Evolutionary conservation across 2,888 invertebrate genomes (phyloP), one percentile per base, ranked within the genome.

Genomic region (Drosophila kuntzei): DNA sequence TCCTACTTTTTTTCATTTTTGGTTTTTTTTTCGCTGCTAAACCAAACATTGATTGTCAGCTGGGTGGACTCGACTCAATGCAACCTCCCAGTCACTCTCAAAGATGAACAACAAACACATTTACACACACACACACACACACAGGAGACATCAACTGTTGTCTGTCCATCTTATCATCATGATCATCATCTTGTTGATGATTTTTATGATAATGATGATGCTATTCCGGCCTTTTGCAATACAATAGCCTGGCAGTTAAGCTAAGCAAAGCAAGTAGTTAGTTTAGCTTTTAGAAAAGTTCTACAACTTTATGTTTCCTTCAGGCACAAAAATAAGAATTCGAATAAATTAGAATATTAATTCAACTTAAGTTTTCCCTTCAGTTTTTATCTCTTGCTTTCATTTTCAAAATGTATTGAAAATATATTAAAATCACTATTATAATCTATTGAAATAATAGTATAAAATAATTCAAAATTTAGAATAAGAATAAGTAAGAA

Each of bases 41-140:
- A 87, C 86, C 84, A 89, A 85, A 87, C 89, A 84, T 89, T 84
- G 84, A 89, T 85, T 85, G 89, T 89, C 89, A 85, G 88, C 74
- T 76, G 76, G 47, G 46, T 57, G 61, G 57, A 49, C 22, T 18
- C 37, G 57, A 49, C 22, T 18, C 37, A 25, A 39, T 60, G 27
- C 32, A 32, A 32, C 16, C 66, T 39, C 22, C 67, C 58, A 63
- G 55, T 62, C 37, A 46, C 39, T 47, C 44, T 61, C 41, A 47
- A 50, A 27, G 58, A 50, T 59, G 44, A 59, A 20, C 37, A 60
- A 39, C 44, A 8, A 8, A 20, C 16, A 18, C 29, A 46, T 14
- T 16, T 14, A 44, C n/a, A 25, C 14, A 18, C 18, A 20, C 12
- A 12, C 9, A 37, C 16, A 9, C 9, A n/a, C 44, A 44, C 44